These are phyloP conservation scores for Loripinus fragilis DNA, from an alignment of 2,888 invertebrate genomes.

Conservation along the genomic window DNA sequence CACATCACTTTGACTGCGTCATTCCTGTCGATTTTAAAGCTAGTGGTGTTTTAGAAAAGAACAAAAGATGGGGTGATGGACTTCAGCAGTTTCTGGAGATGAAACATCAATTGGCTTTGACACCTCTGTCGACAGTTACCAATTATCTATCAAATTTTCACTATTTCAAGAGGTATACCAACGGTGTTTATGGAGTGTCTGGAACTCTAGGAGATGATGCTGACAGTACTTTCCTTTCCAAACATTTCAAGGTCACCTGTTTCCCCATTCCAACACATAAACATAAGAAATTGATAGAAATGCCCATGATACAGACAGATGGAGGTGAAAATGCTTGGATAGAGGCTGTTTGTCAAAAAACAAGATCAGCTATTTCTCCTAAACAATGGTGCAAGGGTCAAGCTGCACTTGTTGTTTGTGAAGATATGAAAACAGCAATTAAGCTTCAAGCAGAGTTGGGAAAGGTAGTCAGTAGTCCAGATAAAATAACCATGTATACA, in stretches of 20 bases:
- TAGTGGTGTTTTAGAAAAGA: conserved; percentile 59
- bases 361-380: neutral
- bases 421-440: conserved; percentile 25
- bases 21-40: conserved; percentile 57
- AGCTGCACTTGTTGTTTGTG: conserved; percentile 19
- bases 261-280: conserved; percentile 42
- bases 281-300: conserved; percentile 38
- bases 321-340: neutral
- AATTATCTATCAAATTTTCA: conserved; percentile 55
- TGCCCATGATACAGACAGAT: conserved; percentile 1
- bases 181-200: conserved; percentile 72
- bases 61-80: conserved; percentile 58
- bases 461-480: neutral
- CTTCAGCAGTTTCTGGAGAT: conserved; percentile 64
- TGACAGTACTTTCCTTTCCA: conserved; percentile 73
- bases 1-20: conserved; percentile 22
- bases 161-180: conserved; percentile 41
- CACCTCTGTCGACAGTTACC: conserved; percentile 39
- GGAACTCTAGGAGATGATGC: conserved; percentile 59
- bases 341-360: neutral
- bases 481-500: neutral
- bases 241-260: conserved; percentile 33
- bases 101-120: conserved; percentile 49
- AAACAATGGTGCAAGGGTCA: neutral
- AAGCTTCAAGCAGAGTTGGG: neutral